phyloP scores from a whole-genome alignment of 2,797 vertebrate species.

The Denticeps clupeoides region DNA sequence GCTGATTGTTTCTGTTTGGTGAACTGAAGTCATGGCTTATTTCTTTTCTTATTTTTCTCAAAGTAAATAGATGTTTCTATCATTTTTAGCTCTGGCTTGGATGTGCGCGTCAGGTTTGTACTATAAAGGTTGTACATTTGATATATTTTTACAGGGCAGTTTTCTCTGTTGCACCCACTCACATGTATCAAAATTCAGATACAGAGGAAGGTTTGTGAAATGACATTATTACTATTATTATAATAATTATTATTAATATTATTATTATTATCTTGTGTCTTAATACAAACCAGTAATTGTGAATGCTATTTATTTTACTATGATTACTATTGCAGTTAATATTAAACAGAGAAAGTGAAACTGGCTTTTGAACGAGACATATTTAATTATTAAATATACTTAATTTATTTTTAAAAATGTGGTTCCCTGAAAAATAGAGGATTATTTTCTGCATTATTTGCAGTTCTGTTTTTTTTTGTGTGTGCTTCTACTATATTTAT shows the following conservation, averaged over 20 bases:
- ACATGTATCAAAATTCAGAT: no score
- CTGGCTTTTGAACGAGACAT: slow-evolving; percentile 18
- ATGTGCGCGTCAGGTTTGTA: slow-evolving; percentile 29
- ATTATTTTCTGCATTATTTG: no score
- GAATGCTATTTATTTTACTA: slow-evolving; percentile 26
- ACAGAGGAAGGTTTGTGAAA: no score
- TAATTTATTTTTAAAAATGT: slow-evolving; percentile 9
- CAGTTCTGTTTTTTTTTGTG: no score
- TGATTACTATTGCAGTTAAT: slow-evolving; percentile 13
- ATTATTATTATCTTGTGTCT: slow-evolving; percentile 11
- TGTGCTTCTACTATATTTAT: no score
- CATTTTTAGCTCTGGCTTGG: slow-evolving; percentile 27
- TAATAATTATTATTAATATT: not conserved
- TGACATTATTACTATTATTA: not conserved
- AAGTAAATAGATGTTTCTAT: slow-evolving; percentile 35
- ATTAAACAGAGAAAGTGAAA: no score
- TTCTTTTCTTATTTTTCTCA: slow-evolving; percentile 31
- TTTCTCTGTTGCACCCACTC: slow-evolving; percentile 7
- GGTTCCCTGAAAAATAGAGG: no score
- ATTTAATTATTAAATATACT: slow-evolving; percentile 14
- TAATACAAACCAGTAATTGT: slow-evolving; percentile 12
- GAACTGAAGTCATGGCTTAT: slow-evolving; percentile 23
- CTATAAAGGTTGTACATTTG: slow-evolving; percentile 31
- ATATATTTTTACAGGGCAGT: slow-evolving; percentile 13
- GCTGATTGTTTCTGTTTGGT: slow-evolving; percentile 26